Evolutionary conservation across 2,113 vertebrate genomes (phyloP), one percentile per base, ranked within the genome.

Genomic region (Poeciliopsis occidentalis): DNA sequence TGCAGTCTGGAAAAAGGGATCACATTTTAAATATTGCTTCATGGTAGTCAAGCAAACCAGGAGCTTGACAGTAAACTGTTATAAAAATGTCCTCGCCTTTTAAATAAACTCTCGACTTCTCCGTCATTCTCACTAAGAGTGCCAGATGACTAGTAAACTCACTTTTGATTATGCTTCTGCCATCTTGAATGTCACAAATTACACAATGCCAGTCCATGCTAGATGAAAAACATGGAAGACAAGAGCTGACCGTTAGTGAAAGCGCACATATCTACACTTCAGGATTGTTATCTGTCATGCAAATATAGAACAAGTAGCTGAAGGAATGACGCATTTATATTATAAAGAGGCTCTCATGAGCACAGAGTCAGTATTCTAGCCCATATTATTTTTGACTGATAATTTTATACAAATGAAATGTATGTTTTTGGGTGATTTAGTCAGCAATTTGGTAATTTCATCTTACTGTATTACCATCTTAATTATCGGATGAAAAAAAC

Each of bases 11-110:
- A 64, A 74, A 66, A 75, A 76, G 67, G 82, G 67, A 47, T 87
- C 85, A 90, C 80, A 88, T 88, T 81, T 81, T 73, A 31, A 3
- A 81, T 89, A 92, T 90, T 89, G 86, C 86, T 88, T 78, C 24
- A 54, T 77, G 78, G 67, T 5, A 66, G 75, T 82, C 85, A 68
- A 75, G 69, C 39, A 76, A 73, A 84, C 84, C 75, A 74, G 47
- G 17, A 78, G 64, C 51, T 75, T 65, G 66, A 27, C 64, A 62
- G 47, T 34, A 75, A 76, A 78, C 39, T 51, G 57, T 64, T 60
- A 44, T 64, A 32, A 6, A 8, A 11, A 13, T 8, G 12, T 71
- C 27, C 2, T 8, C 47, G 30, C 29, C 51, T 47, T 78, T 29
- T n/a, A 73, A 63, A 15, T 32, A 44, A 60, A 47, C 63, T 11